Base-by-base conservation (phyloP, 2,113 vertebrate genomes). In the Neolamprologus hecqui region DNA sequence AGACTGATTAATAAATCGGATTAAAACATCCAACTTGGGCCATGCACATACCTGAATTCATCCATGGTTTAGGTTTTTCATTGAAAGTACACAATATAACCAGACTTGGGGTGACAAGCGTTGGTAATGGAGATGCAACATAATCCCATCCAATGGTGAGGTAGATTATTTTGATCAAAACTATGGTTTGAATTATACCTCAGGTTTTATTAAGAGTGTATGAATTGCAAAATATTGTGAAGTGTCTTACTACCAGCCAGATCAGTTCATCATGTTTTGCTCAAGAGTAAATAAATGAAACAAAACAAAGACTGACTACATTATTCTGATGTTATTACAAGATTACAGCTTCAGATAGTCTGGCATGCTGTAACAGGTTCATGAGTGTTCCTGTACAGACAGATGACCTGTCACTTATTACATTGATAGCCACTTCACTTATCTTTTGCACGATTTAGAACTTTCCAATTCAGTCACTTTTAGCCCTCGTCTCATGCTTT, bases 301-400 rank as follows among this genome's bases (percentile, higher is more conserved):
- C 8, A 2, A n/a, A 49, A 26, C 51, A 54, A 23, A 55, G 5
- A 33, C 58, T 33, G 0, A 21, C 63, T 8, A 13, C 33, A 37
- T 65, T 35, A 35, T 65, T 65, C 31, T 65, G 33, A n/a, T n/a
- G 60, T 37, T 33, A 33, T 60, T 33, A 60, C 57, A 60, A 60
- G 57, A 17, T 33, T 60, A 3, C 2, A 60, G 58, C 58, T 60
- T 60, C 28, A 33, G 28, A 33, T 63, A 33, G 58, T 63, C 15
- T 33, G 58, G 15, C 28, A 37, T 70, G 21, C 11, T 7, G 14
- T 45, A 45, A 45, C 68, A 26, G 40, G 13, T 0, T 42, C 68
- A 73, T 2, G 21, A 23, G 37, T 73, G 0, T 73, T 15, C 8
- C n/a, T 2, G 65, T 26, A 15, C 37, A 45, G 37, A 73, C 6